Conservation (phyloP, 2,888 invertebrate species). For the Lingula anatina region DNA sequence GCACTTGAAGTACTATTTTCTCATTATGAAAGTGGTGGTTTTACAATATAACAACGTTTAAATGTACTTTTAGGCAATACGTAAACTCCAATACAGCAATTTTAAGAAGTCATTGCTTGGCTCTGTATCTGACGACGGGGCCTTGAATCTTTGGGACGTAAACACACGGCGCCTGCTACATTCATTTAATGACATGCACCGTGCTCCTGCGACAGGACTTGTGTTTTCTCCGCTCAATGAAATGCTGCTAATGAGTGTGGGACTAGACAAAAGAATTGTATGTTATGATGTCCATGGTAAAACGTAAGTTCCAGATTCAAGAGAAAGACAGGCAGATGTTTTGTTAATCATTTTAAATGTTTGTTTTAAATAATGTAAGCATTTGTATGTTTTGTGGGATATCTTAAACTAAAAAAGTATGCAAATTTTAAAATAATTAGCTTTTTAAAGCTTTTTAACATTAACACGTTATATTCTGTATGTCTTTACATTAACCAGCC, state of each 20-base stretch:
- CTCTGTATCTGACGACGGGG: slow-evolving; percentile 46
- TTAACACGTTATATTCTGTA: too few species aligned
- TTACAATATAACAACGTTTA: too few species aligned
- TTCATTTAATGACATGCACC: slow-evolving; percentile 38
- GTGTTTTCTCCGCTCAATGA: slow-evolving; percentile 54
- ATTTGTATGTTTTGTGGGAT: too few species aligned
- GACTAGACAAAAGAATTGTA: slow-evolving; percentile 51
- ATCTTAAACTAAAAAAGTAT: too few species aligned
- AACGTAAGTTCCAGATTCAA: slow-evolving; percentile 31
- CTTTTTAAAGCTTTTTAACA: too few species aligned
- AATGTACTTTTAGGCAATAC: slow-evolving; percentile 44
- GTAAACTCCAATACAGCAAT: slow-evolving; percentile 40
- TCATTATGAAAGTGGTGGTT: too few species aligned
- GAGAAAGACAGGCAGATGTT: too few species aligned
- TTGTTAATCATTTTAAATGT: too few species aligned
- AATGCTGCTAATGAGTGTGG: slow-evolving; percentile 49
- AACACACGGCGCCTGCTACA: slow-evolving; percentile 38
- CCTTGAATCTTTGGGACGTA: slow-evolving; percentile 49
- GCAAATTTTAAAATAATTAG: too few species aligned
- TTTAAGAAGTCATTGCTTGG: slow-evolving; percentile 42
- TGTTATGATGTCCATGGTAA: slow-evolving; percentile 47
- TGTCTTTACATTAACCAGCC: too few species aligned
- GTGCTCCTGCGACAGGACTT: slow-evolving; percentile 48
- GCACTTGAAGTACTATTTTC: too few species aligned
- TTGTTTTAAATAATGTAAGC: too few species aligned